A percentile compares a stretch with the other conserved stretches of the same genome.
Evolutionary conservation across 2,113 vertebrate genomes (phyloP).

Genomic region (Podarcis raffonei): DNA sequence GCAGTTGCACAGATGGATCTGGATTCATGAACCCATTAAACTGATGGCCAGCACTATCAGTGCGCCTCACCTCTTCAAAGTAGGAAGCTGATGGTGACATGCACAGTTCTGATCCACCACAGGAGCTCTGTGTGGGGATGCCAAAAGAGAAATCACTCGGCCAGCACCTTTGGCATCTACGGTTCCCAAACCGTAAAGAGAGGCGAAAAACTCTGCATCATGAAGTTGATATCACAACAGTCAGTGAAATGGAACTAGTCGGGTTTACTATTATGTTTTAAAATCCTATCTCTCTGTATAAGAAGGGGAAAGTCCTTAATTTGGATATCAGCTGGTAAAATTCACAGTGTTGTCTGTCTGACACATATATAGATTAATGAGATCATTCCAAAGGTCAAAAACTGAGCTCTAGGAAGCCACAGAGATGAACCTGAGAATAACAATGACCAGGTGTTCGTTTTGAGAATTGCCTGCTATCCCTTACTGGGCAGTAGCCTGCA

Average conservation of each 20-base stretch:
- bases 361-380: constrained; percentile 57
- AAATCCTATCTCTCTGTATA: constrained; percentile 51
- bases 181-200: background rate
- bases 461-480: constrained; percentile 43
- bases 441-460: constrained; percentile 47
- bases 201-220: too few species aligned
- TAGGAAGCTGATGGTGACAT: background rate
- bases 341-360: constrained; percentile 37
- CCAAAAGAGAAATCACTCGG: background rate
- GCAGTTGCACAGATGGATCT: background rate
- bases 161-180: background rate
- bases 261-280: constrained; percentile 44
- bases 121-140: background rate
- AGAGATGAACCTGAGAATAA: constrained; percentile 54
- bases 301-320: constrained; percentile 60
- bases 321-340: constrained; percentile 35
- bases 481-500: constrained; percentile 52
- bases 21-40: background rate
- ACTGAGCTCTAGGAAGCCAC: constrained; percentile 42
- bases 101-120: background rate
- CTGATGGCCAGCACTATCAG: background rate
- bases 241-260: background rate
- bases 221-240: background rate
- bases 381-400: constrained; percentile 57
- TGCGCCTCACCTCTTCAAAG: too few species aligned